phyloP scores from a whole-genome alignment of 2,113 vertebrate genomes.

The Excalfactoria chinensis region DNA sequence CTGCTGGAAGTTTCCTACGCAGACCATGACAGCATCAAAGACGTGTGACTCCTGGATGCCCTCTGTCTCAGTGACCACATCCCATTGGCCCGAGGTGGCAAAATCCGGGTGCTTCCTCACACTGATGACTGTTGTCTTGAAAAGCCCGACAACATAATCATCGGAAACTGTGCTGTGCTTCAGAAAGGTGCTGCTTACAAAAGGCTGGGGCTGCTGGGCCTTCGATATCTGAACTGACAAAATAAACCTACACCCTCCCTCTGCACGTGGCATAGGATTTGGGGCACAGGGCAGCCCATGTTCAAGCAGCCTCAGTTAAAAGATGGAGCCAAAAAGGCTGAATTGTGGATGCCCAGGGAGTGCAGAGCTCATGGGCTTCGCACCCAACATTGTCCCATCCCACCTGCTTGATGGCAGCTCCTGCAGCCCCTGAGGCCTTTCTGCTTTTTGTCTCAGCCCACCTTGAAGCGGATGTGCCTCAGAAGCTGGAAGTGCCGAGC shows the following conservation, averaged over 20 bases:
- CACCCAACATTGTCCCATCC: fast-evolving
- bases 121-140: constrained; percentile 83
- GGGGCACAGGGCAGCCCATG: not conserved
- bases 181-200: fast-evolving
- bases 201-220: fast-evolving
- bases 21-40: constrained; percentile 91
- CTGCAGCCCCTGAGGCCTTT: not conserved
- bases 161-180: not conserved
- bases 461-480: constrained; percentile 85
- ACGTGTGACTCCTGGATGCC: constrained; percentile 67
- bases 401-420: fast-evolving
- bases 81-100: constrained; percentile 86
- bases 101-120: constrained; percentile 82
- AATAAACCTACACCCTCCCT: not conserved
- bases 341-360: fast-evolving
- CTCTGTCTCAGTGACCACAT: constrained; percentile 77
- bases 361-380: fast-evolving
- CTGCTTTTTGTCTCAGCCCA: constrained; percentile 14
- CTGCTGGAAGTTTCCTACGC: constrained; percentile 82
- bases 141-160: not conserved
- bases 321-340: not conserved
- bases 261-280: not conserved
- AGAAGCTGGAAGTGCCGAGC: constrained; percentile 83
- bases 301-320: not conserved
- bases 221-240: not conserved